Base-by-base conservation (phyloP, 2,888 invertebrate genomes). In the Rosalia funebris region DNA sequence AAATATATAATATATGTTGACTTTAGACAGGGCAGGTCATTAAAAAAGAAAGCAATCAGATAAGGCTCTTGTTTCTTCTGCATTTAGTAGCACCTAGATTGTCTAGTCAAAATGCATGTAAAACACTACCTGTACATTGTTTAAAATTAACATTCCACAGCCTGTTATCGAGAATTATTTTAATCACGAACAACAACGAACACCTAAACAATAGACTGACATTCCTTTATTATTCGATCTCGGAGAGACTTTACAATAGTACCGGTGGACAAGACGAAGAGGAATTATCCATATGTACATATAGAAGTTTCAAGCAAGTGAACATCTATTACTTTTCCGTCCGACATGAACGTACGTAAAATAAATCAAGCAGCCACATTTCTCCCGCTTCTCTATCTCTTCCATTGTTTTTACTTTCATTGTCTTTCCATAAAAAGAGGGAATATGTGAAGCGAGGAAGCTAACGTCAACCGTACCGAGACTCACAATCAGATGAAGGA, bases 381-480 rank as follows among this genome's bases (percentile, higher is more conserved):
- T 34, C 11, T 2, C 34, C 11, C 34, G 34, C 7, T 34, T 2
- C 10, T 2, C 11, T 34, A n/a, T 34, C 5, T 53, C 36, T 11
- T 45, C 62, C 57, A 59, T 62, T 62, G 62, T 62, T 62, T 58
- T 50, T 55, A 44, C 44, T 54, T 54, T 45, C 48, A 58, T 57
- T 58, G 55, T 55, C 34, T 36, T 54, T 47, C 54, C 54, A 54
- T 62, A 58, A 62, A 62, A 57, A 58, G 62, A 20, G 20, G 37
- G 48, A 31, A 54, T 45, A 57, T 52, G 53, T 47, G 57, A 62
- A 55, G 50, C 44, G 48, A 55, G 44, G 54, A 46, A 58, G 48
- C 44, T 55, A 32, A 25, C n/a, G 45, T 39, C 50, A 20, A 46
- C 42, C n/a, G n/a, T n/a, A 19, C 34, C n/a, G 44, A 9, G 25